A percentile compares a stretch with the other conserved stretches of the same genome.
phyloP scores from a whole-genome alignment of 2,797 vertebrate genomes.

The Catamblyrhynchus diadema region DNA sequence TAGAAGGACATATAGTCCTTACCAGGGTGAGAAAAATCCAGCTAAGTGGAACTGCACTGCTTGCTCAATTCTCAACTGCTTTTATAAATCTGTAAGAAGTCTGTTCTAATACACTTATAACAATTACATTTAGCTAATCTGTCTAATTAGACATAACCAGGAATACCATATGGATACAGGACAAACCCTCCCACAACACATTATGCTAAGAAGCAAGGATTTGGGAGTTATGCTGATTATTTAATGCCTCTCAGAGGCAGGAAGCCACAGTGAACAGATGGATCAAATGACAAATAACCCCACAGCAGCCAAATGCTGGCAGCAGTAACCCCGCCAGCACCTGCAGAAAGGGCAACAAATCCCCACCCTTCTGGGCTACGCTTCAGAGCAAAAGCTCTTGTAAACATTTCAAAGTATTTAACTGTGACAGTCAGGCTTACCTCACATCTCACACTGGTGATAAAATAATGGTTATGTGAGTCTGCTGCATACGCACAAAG shows the following conservation, averaged over 20 bases:
- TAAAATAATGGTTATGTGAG: neutral
- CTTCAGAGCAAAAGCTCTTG: neutral
- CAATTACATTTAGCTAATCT: neutral
- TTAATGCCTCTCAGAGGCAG: neutral
- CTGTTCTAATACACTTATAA: neutral
- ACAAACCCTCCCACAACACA: neutral
- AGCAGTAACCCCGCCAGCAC: neutral
- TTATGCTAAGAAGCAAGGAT: neutral
- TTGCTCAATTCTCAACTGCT: neutral
- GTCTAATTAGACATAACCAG: neutral
- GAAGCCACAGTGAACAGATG: neutral
- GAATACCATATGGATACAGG: neutral
- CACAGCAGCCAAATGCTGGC: neutral
- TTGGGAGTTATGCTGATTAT: neutral
- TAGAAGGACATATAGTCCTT: slow-evolving; percentile 24
- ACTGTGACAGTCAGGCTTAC: neutral
- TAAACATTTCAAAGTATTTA: neutral
- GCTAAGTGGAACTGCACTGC: neutral
- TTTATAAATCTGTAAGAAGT: neutral
- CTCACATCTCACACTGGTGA: neutral
- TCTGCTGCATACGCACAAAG: fast-evolving
- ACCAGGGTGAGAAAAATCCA: neutral
- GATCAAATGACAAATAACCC: neutral
- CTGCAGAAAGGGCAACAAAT: neutral
- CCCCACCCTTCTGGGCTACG: neutral